Base-by-base conservation (phyloP, 2,888 invertebrate species). In the Pimpla rufipes region DNA sequence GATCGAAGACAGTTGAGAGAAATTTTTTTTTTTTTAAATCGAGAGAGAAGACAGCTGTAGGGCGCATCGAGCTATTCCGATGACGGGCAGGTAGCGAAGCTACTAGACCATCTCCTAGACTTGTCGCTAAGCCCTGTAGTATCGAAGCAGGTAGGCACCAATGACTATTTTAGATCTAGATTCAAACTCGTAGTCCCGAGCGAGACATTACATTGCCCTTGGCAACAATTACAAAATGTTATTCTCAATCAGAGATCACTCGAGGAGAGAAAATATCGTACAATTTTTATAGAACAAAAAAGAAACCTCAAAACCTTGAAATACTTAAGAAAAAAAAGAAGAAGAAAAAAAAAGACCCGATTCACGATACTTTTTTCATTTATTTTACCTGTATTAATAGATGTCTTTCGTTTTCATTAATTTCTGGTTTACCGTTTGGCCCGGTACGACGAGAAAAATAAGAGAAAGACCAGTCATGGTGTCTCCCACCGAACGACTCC, bases 351-450 rank as follows among this genome's bases (percentile, higher is more conserved):
- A 82, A 37, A 78, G 18, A 42, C 59, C 81, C 70, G 71, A 79
- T 64, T 59, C 8, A 70, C 10, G 29, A 81, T 40, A 40, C 40
- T 67, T 62, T 74, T 79, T 88, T 88, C 57, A 86, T 88, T 88
- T 87, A 88, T 85, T 89, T 90, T 88, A 87, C 84, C 85, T 91
- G 89, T 91, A 93, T 93, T 92, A 92, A 92, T 92, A 89, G 89
- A 89, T 92, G 89, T 92, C 90, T 93, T 93, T 93, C 91, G 88
- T 93, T 93, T 93, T 93, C 93, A 93, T 93, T 93, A 92, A 93
- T 93, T 93, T 93, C 93, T 93, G 93, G 93, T 93, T 91, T 91
- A 90, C 92, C 91, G 85, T 93, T 91, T 89, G 92, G 92, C 89
- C 92, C 89, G 90, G 88, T 89, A 81, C 83, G 83, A 81, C 85